A percentile compares a stretch with the other conserved stretches of the same genome.
Conservation (phyloP, 2,113 vertebrate species). For the Oryzias javanicus region DNA sequence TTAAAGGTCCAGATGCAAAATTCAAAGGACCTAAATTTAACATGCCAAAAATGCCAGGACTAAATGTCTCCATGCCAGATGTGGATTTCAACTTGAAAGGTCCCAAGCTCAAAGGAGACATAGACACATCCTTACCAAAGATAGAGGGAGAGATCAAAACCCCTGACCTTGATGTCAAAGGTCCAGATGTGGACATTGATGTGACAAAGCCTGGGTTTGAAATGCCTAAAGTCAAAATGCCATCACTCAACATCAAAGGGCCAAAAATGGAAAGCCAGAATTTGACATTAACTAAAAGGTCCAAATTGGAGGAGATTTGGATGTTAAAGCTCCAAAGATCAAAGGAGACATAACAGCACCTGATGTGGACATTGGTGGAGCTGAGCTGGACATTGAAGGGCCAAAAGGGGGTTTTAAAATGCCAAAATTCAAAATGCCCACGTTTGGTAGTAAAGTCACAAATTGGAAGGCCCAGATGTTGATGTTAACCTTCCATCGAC, state of each 20-base stretch:
- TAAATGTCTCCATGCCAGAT: conserved; percentile 20
- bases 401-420: neutral
- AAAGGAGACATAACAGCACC: conserved; percentile 16
- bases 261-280: conserved; percentile 25
- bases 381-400: neutral
- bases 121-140: conserved; percentile 22
- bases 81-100: conserved; percentile 25
- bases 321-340: conserved; percentile 50
- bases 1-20: conserved; percentile 11
- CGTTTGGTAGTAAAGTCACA: neutral
- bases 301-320: conserved; percentile 64
- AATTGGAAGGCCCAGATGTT: neutral
- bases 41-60: conserved; percentile 25
- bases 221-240: conserved; percentile 16
- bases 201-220: conserved; percentile 39
- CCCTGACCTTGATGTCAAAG: conserved; percentile 8
- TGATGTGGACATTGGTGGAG: neutral
- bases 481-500: neutral
- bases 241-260: neutral
- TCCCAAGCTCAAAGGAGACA: conserved; percentile 31
- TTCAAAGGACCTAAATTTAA: conserved; percentile 2
- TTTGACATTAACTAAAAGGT: conserved; percentile 72
- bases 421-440: neutral
- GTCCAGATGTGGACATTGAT: conserved; percentile 63
- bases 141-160: conserved; percentile 6